These are phyloP conservation scores for Pavo muticus DNA, from an alignment of 2,113 vertebrate genomes.

Conservation along the genomic window DNA sequence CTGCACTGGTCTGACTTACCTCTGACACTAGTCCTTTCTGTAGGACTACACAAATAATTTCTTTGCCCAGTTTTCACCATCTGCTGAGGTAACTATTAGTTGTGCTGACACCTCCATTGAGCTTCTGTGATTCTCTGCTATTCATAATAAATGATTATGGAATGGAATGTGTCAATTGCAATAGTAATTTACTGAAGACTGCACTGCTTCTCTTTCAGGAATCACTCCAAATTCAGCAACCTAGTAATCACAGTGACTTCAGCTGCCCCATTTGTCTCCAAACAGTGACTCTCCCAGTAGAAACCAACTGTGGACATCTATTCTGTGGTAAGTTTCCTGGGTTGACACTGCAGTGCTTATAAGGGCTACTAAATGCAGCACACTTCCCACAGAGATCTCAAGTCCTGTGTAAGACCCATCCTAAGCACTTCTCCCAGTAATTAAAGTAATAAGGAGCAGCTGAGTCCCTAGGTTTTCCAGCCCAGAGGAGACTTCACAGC, in stretches of 20 bases:
- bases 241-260: constrained; percentile 66
- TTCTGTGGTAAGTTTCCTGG: constrained; percentile 80
- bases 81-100: background rate
- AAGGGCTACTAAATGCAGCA: background rate
- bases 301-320: constrained; percentile 87
- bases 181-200: background rate
- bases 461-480: too few species aligned
- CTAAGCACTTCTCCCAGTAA: background rate
- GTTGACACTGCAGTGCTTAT: background rate
- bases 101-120: background rate
- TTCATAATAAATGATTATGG: background rate
- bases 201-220: constrained; percentile 68
- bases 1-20: background rate
- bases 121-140: background rate
- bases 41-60: background rate
- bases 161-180: background rate
- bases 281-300: constrained; percentile 77
- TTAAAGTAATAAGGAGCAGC: background rate
- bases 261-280: constrained; percentile 87
- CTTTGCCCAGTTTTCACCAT: background rate
- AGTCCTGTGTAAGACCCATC: background rate
- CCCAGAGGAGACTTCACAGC: too few species aligned
- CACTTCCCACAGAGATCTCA: background rate
- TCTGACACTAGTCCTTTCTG: background rate
- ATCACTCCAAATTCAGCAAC: constrained; percentile 41